Evolutionary conservation across 2,888 invertebrate genomes (phyloP).

Genomic region (Bombylius major): DNA sequence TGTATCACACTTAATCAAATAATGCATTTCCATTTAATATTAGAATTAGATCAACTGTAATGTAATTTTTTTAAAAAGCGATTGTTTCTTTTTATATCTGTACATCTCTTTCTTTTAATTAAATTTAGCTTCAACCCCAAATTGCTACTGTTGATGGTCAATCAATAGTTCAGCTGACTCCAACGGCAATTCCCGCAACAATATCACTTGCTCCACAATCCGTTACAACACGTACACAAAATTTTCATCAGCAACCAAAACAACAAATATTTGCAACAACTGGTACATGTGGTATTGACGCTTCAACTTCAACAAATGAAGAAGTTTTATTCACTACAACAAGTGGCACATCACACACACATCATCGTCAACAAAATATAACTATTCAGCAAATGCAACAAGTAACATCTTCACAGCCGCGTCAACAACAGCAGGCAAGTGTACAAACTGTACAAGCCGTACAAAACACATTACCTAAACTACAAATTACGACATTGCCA

Average conservation of each 20-base stretch:
- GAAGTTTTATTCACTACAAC: slow-evolving; percentile 17
- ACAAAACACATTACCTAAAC: slow-evolving; percentile 6
- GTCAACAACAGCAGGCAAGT: not conserved
- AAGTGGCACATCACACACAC: slow-evolving; percentile 16
- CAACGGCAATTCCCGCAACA: slow-evolving; percentile 34
- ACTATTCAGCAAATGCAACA: slow-evolving; percentile 20
- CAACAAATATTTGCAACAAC: slow-evolving; percentile 6
- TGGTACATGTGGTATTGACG: slow-evolving; percentile 16
- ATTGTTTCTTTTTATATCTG: not conserved
- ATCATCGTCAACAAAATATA: slow-evolving; percentile 13
- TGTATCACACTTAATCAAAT: too few species aligned
- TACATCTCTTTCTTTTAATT: not conserved
- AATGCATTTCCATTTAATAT: too few species aligned
- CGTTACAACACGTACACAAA: slow-evolving; percentile 5
- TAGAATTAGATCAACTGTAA: too few species aligned
- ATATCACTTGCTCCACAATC: slow-evolving; percentile 28
- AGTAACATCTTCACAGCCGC: not conserved
- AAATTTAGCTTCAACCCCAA: slow-evolving; percentile 29
- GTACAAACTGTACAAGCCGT: not conserved
- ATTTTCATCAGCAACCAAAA: slow-evolving; percentile 9
- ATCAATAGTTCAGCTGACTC: slow-evolving; percentile 34
- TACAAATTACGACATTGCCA: slow-evolving; percentile 14
- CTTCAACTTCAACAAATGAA: slow-evolving; percentile 22
- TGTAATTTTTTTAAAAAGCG: not conserved
- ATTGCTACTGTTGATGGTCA: slow-evolving; percentile 35